Conservation (phyloP, 1,140 invertebrate genomes). For the Mercenaria mercenaria region DNA sequence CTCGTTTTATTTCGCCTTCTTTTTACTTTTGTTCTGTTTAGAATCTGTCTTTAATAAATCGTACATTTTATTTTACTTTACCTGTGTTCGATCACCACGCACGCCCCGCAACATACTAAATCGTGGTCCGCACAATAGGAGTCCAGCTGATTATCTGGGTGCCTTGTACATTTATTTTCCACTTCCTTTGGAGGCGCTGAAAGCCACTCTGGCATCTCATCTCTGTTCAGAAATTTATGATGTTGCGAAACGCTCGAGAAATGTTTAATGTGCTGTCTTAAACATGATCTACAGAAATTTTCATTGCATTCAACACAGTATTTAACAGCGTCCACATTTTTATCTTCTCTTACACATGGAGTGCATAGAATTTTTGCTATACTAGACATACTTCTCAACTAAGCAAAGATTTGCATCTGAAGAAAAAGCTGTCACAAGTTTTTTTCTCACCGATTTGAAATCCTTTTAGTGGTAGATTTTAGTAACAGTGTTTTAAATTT, state of each 20-base stretch:
- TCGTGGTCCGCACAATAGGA: constrained; percentile 32
- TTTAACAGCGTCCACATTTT: neutral
- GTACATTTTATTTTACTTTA: too few relatives aligned
- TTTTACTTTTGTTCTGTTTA: too few relatives aligned
- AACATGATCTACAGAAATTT: constrained; percentile 23
- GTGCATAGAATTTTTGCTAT: neutral
- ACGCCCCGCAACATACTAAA: constrained; percentile 24
- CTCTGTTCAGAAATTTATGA: constrained; percentile 3
- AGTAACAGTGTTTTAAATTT: too few relatives aligned
- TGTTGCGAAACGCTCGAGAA: neutral
- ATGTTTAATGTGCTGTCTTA: constrained; percentile 5
- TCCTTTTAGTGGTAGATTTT: too few relatives aligned
- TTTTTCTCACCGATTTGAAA: too few relatives aligned
- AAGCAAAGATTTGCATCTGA: too few relatives aligned
- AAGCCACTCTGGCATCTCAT: constrained; percentile 40
- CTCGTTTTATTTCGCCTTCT: too few relatives aligned
- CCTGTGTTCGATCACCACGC: constrained; percentile 30
- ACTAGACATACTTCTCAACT: neutral
- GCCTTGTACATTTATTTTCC: neutral
- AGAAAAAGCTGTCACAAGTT: too few relatives aligned
- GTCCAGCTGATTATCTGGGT: constrained; percentile 33
- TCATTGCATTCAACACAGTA: constrained; percentile 32
- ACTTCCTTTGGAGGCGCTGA: neutral
- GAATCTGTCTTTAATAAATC: too few relatives aligned
- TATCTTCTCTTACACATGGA: constrained; percentile 9